Conservation (phyloP, 2,113 vertebrate genomes). For the Scopus umbretta region DNA sequence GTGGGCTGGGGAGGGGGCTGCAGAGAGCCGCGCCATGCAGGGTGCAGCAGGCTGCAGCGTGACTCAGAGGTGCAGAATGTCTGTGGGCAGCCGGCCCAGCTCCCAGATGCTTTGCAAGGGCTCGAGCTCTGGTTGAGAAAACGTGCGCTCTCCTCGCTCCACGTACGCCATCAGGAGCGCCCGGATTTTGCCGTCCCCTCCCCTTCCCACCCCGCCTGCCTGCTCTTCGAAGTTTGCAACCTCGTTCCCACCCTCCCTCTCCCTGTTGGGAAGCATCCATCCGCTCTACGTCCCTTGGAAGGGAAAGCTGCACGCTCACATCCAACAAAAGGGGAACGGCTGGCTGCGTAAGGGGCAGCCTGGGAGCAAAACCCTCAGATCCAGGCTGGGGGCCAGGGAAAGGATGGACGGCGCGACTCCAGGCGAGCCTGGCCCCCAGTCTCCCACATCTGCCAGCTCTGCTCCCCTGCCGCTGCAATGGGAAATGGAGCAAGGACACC, state of each 20-base stretch:
- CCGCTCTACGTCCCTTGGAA: neutral
- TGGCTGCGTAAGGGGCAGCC: neutral
- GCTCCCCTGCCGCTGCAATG: neutral
- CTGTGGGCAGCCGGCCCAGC: constrained; percentile 60
- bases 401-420: neutral
- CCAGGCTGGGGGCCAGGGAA: neutral
- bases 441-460: neutral
- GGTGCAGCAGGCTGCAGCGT: neutral
- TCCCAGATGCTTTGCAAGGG: constrained; percentile 25
- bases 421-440: neutral
- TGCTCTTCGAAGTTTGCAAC: accelerated
- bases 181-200: accelerated
- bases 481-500: neutral
- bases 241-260: neutral
- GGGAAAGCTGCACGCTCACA: neutral
- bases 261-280: neutral
- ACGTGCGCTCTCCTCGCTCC: neutral
- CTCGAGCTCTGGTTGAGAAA: neutral
- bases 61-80: constrained; percentile 62
- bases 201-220: neutral
- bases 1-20: neutral
- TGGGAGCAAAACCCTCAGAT: neutral
- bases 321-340: neutral
- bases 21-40: neutral
- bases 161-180: neutral